Percentiles rank a stretch among this genome's conserved stretches.
These are phyloP conservation scores for Trinorchestia longiramus DNA, from an alignment of 1,140 invertebrate genomes.

Conservation along the genomic window DNA sequence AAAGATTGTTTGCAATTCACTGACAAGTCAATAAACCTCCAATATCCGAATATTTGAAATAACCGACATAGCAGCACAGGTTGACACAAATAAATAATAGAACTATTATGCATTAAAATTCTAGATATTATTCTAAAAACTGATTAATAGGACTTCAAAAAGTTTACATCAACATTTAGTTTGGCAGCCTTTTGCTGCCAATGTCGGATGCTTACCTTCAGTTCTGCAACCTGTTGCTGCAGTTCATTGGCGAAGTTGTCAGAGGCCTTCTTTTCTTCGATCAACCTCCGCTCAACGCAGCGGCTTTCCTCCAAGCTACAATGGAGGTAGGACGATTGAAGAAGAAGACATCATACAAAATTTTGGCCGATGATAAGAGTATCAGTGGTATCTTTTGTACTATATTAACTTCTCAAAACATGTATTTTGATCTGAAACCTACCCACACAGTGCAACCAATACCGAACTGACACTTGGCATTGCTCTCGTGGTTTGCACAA, in stretches of 20 bases:
- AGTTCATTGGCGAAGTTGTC: slow-evolving; percentile 65
- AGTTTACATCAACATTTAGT: not conserved
- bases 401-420: not conserved
- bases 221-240: slow-evolving; percentile 62
- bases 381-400: not conserved
- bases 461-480: not conserved
- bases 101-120: not conserved
- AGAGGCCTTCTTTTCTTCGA: slow-evolving; percentile 65
- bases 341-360: not conserved
- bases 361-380: too few species aligned
- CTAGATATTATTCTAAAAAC: not conserved
- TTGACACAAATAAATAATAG: too few species aligned
- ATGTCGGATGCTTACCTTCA: not conserved
- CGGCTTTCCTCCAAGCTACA: slow-evolving; percentile 63
- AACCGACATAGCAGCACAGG: too few species aligned
- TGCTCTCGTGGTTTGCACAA: not conserved
- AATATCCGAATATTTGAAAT: too few species aligned
- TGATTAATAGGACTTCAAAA: not conserved
- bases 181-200: not conserved
- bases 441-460: not conserved
- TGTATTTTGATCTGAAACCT: not conserved
- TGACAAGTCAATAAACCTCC: too few species aligned
- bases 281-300: slow-evolving; percentile 63
- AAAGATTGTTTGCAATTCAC: too few species aligned
- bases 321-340: not conserved